Conservation (phyloP, 2,888 invertebrate species). For the Agrochola circellaris region DNA sequence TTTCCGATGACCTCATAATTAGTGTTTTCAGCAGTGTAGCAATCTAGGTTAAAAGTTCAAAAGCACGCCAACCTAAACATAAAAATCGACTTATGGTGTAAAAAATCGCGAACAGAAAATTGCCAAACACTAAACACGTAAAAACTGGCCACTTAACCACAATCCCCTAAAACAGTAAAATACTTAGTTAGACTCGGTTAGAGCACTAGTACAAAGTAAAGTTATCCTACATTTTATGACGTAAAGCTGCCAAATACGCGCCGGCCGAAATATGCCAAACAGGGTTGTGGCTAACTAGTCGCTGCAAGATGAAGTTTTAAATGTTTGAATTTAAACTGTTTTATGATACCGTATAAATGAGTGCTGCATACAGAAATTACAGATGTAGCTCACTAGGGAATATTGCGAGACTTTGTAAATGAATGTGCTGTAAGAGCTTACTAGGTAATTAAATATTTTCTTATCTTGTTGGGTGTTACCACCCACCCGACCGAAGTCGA, state of each 20-base stretch:
- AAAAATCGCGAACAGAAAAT: background rate
- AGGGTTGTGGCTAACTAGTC: slow-evolving; percentile 60
- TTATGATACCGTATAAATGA: slow-evolving; percentile 56
- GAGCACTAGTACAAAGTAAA: slow-evolving; percentile 55
- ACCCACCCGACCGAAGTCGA: background rate
- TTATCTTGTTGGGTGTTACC: background rate
- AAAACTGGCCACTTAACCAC: slow-evolving; percentile 8
- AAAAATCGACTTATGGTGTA: background rate
- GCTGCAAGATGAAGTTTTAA: slow-evolving; percentile 63
- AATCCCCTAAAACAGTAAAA: slow-evolving; percentile 33
- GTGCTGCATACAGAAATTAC: slow-evolving; percentile 41
- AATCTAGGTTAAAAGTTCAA: background rate
- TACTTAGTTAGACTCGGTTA: slow-evolving; percentile 43
- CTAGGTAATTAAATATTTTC: background rate
- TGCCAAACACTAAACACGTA: background rate
- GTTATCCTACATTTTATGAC: slow-evolving; percentile 61
- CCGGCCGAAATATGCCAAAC: slow-evolving; percentile 56
- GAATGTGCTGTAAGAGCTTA: slow-evolving; percentile 1
- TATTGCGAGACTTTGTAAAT: slow-evolving; percentile 35
- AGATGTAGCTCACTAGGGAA: slow-evolving; percentile 29
- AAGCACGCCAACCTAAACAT: background rate
- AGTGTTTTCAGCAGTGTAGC: background rate
- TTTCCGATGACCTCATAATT: background rate
- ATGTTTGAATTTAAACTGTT: slow-evolving; percentile 64
- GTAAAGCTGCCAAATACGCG: slow-evolving; percentile 53